A percentile compares a stretch with the other conserved stretches of the same genome.
Conservation (phyloP, 1,140 invertebrate species). For the Oryctes rhinoceros region DNA sequence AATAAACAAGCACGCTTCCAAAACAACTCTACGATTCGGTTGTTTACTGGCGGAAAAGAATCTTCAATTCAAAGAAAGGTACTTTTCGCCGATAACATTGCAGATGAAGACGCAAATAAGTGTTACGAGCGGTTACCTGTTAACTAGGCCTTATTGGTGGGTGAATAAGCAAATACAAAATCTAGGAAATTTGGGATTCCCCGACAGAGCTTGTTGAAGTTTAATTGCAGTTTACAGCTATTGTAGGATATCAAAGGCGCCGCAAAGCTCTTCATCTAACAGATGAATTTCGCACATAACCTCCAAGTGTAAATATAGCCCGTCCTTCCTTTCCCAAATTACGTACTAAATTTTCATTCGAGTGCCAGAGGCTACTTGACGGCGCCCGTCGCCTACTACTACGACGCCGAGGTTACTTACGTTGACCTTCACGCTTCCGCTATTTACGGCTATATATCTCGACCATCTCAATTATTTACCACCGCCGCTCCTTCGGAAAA, state of each 20-base stretch:
- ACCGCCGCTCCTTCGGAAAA: constrained; percentile 11
- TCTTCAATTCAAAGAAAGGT: too few relatives aligned
- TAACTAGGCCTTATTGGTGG: too few relatives aligned
- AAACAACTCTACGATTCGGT: too few relatives aligned
- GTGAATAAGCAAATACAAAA: too few relatives aligned
- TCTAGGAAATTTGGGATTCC: too few relatives aligned
- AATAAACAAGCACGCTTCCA: too few relatives aligned
- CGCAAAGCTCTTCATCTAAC: constrained; percentile 13
- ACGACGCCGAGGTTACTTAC: constrained; percentile 10
- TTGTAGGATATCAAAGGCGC: background rate
- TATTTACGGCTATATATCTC: constrained; percentile 4
- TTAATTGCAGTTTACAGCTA: background rate
- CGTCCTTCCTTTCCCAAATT: constrained; percentile 23
- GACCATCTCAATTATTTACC: constrained; percentile 21
- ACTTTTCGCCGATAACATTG: too few relatives aligned
- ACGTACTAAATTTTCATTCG: constrained; percentile 30
- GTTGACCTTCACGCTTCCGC: constrained; percentile 18
- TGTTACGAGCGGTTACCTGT: too few relatives aligned
- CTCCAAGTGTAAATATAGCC: constrained; percentile 8
- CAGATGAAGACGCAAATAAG: too few relatives aligned
- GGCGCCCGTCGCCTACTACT: background rate
- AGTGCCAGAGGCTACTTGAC: constrained; percentile 9
- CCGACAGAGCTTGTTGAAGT: too few relatives aligned
- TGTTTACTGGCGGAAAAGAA: too few relatives aligned
- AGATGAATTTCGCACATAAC: constrained; percentile 28